Evolutionary conservation across 2,797 vertebrate species (phyloP), one percentile per base, ranked within the genome.

Genomic region (Setipinna tenuifilis): DNA sequence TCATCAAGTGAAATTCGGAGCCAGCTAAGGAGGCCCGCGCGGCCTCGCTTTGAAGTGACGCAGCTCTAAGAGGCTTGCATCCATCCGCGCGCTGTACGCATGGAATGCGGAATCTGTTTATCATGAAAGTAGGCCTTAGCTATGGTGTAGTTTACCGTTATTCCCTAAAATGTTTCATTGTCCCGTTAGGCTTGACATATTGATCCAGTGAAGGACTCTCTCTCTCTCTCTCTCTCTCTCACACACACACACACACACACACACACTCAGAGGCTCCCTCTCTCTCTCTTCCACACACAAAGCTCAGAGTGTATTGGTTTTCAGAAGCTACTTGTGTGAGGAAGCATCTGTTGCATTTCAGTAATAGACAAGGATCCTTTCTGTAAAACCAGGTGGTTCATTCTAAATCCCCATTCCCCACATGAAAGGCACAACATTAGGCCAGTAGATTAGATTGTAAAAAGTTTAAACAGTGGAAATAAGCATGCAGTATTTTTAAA

Each of bases 1-100:
- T 97, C 95, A 96, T 97, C 95, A 96, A 94, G 92, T 88, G 85
- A 84, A 93, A 93, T 87, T 4, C 25, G 61, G 90, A 89, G 91
- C 87, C 83, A 87, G 87, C 71, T 78, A 19, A 44, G 71, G 58
- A 21, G 58, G 9, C 31, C 88, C 86, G 31, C 86, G 85, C 88
- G 84, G 91, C 91, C 91, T 91, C 92, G 83, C 90, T 91, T 44
- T 41, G 85, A 93, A 84, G 90, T n/a, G 83, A 90, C 68, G 86
- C 88, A 84, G 92, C 93, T 90, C 87, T 91, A 91, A 93, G 92
- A 91, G 91, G 91, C 91, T 92, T 93, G 84, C 14, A 41, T 82
- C 46, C 14, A 41, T 82, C 46, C 0, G 0, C 61, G 65, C 84
- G 62, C 41, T 83, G 83, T 71, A 84, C 46, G 83, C 84, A 80